Evolutionary conservation across 2,113 vertebrate genomes (phyloP).

Genomic region (Dicentrarchus labrax): DNA sequence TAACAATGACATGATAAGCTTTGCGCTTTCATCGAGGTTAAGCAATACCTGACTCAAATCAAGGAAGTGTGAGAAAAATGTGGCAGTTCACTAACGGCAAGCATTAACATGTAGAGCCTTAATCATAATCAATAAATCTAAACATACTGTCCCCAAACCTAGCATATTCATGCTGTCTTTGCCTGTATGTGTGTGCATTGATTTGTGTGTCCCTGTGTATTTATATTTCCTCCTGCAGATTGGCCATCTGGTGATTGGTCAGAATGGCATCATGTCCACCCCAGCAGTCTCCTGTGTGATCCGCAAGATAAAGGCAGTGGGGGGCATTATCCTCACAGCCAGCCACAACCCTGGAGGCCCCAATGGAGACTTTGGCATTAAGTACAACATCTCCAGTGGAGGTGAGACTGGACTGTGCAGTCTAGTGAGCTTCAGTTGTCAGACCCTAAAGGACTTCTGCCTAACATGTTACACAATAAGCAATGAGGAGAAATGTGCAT

Average conservation of each 20-base stretch:
- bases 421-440: not conserved
- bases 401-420: conserved; percentile 79
- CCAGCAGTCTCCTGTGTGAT: conserved; percentile 98
- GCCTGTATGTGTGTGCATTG: not conserved
- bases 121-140: not conserved
- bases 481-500: not conserved
- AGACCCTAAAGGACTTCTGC: not conserved
- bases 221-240: conserved; percentile 84
- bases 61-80: not conserved
- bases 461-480: not conserved
- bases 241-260: conserved; percentile 94
- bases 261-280: conserved; percentile 97
- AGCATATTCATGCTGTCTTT: not conserved
- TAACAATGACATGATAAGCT: not conserved
- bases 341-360: conserved; percentile 98
- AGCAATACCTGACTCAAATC: not conserved
- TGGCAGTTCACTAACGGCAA: not conserved
- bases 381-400: conserved; percentile 97
- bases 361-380: conserved; percentile 97
- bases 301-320: conserved; percentile 95
- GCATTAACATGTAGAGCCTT: not conserved
- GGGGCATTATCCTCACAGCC: conserved; percentile 97
- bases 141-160: not conserved
- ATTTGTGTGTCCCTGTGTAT: not conserved
- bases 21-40: not conserved